These are phyloP conservation scores for Melipona beecheii DNA, from an alignment of 2,888 invertebrate species.

Conservation along the genomic window DNA sequence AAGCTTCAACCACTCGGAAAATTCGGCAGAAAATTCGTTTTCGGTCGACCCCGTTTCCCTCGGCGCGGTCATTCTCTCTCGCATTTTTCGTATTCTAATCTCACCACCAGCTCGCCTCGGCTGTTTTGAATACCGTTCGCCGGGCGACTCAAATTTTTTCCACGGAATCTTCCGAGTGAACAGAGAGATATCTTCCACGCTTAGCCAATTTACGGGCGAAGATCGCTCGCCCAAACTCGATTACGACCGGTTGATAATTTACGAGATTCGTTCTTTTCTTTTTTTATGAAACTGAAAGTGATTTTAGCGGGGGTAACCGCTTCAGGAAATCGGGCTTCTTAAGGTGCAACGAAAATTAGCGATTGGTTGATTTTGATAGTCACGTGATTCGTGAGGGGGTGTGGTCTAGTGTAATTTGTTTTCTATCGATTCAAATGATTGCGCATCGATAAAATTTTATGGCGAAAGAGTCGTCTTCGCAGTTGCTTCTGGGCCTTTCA, in stretches of 20 bases:
- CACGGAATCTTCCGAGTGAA: not conserved
- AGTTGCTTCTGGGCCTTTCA: too few relatives aligned
- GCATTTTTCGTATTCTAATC: conserved; percentile 53
- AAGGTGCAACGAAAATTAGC: too few relatives aligned
- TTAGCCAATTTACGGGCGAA: not conserved
- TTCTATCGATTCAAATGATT: too few relatives aligned
- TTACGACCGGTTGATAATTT: not conserved
- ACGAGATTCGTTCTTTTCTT: not conserved
- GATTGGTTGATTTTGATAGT: too few relatives aligned
- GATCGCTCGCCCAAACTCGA: not conserved
- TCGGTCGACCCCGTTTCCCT: conserved; percentile 14
- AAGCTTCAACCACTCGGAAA: conserved; percentile 45
- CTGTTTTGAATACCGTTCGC: conserved; percentile 37
- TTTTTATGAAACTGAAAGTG: too few relatives aligned
- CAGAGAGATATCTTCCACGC: not conserved
- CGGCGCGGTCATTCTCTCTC: conserved; percentile 39
- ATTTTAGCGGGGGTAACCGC: too few relatives aligned
- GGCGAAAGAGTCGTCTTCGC: too few relatives aligned
- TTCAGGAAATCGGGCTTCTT: too few relatives aligned
- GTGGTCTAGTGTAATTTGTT: too few relatives aligned
- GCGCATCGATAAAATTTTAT: too few relatives aligned
- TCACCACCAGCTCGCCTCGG: conserved; percentile 23
- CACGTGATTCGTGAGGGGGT: too few relatives aligned
- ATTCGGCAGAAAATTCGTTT: conserved; percentile 48
- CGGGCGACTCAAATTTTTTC: conserved; percentile 17